Evolutionary conservation across 2,888 invertebrate species (phyloP).

Genomic region (Uropetala carovei): DNA sequence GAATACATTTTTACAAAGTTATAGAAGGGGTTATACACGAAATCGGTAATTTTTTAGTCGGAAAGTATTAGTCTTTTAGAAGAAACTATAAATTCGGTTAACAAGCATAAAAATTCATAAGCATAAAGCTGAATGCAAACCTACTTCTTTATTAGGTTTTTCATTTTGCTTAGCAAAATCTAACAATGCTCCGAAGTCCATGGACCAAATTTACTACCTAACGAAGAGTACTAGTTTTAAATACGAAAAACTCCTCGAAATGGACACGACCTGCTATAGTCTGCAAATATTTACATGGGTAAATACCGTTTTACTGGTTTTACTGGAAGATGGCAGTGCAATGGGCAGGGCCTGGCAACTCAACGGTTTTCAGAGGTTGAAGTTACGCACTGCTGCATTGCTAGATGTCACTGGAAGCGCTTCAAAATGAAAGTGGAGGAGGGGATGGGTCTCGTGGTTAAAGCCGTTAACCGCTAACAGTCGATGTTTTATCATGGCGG

Average conservation of each 20-base stretch:
- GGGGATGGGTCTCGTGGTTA: too few species aligned
- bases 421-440: too few species aligned
- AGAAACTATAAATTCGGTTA: conserved; percentile 41
- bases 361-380: too few species aligned
- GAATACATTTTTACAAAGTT: conserved; percentile 63
- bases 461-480: too few species aligned
- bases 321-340: neutral
- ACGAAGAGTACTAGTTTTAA: neutral
- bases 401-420: too few species aligned
- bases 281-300: conserved; percentile 23
- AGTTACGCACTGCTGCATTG: too few species aligned
- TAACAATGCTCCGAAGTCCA: conserved; percentile 82
- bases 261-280: neutral
- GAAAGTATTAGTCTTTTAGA: neutral
- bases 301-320: too few species aligned
- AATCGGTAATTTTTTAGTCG: neutral
- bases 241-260: neutral
- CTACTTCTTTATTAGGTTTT: conserved; percentile 73
- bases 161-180: conserved; percentile 81
- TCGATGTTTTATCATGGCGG: too few species aligned
- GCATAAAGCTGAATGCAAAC: conserved; percentile 68
- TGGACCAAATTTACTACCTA: conserved; percentile 70
- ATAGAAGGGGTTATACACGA: neutral
- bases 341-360: too few species aligned
- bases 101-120: conserved; percentile 60